These are phyloP conservation scores for Papilio gigon DNA, from an alignment of 2,888 invertebrate species.

Conservation along the genomic window DNA sequence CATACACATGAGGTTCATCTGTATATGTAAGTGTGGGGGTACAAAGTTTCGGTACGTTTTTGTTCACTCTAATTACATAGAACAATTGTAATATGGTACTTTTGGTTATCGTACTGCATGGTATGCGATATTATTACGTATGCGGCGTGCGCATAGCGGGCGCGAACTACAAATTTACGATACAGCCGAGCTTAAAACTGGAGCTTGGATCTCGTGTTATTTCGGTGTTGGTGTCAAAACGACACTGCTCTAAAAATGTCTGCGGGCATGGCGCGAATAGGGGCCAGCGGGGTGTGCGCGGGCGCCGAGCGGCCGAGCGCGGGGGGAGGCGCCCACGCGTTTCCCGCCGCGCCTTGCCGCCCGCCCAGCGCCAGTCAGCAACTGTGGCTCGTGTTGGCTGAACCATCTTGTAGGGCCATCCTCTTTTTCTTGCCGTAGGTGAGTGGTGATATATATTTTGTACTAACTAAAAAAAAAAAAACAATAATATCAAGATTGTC, in stretches of 20 bases:
- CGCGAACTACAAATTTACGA: conserved; percentile 56
- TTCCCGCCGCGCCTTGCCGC: conserved; percentile 78
- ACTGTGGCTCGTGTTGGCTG: conserved; percentile 84
- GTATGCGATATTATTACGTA: conserved; percentile 19
- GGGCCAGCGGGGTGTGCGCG: conserved; percentile 48
- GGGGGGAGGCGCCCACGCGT: conserved; percentile 69
- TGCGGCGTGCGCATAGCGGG: conserved; percentile 36
- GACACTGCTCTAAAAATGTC: conserved; percentile 81
- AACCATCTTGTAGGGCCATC: conserved; percentile 84
- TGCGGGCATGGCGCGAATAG: conserved; percentile 57
- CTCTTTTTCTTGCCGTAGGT: conserved; percentile 79
- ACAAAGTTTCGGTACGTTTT: too few relatives aligned
- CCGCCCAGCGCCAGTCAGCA: conserved; percentile 79
- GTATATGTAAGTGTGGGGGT: too few relatives aligned
- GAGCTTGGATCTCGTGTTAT: conserved; percentile 74
- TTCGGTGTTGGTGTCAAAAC: conserved; percentile 81
- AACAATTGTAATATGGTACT: not conserved
- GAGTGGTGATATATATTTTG: conserved; percentile 64
- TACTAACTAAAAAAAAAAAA: conserved; percentile 48
- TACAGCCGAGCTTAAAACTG: conserved; percentile 62
- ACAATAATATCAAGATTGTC: conserved; percentile 50
- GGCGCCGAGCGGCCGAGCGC: conserved; percentile 48
- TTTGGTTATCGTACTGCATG: not conserved
- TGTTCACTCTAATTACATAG: not conserved
- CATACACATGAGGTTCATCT: too few relatives aligned